Evolutionary conservation across 2,113 vertebrate species (phyloP).

Genomic region (Myotis davidii): DNA sequence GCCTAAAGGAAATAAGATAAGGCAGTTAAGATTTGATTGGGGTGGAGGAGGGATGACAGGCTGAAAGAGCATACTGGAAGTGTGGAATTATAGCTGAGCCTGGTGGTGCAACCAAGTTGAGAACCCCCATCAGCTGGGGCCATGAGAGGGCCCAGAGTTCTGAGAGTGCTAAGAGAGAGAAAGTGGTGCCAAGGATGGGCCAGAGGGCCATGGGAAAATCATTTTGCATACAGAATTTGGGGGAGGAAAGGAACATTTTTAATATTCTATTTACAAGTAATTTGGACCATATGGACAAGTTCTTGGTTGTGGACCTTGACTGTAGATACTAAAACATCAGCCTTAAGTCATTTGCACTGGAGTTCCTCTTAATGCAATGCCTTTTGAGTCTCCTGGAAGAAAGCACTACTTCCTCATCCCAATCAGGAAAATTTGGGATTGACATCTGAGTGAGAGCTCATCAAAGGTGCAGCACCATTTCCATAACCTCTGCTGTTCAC

Average conservation of each 20-base stretch:
- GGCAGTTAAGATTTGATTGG: not conserved
- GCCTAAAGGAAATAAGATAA: not conserved
- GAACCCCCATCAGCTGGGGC: not conserved
- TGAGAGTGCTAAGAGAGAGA: not conserved
- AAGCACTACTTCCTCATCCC: not conserved
- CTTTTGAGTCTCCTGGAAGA: not conserved
- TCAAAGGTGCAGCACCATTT: not conserved
- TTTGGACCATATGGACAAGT: not conserved
- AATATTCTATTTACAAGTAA: not conserved
- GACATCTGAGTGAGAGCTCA: not conserved
- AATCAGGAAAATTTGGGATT: not conserved
- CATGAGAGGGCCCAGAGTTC: not conserved
- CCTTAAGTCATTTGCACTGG: not conserved
- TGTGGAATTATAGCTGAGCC: not conserved
- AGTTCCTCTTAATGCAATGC: not conserved
- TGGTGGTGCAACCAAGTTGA: not conserved
- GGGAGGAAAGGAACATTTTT: not conserved
- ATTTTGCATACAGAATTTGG: not conserved
- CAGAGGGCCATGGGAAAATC: not conserved
- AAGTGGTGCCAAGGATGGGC: not conserved
- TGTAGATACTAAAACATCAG: not conserved
- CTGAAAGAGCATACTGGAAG: not conserved
- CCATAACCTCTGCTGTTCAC: not conserved
- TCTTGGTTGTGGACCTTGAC: not conserved
- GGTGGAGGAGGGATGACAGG: not conserved